Conservation (phyloP, 1,140 invertebrate genomes). For the Conus betulinus region DNA sequence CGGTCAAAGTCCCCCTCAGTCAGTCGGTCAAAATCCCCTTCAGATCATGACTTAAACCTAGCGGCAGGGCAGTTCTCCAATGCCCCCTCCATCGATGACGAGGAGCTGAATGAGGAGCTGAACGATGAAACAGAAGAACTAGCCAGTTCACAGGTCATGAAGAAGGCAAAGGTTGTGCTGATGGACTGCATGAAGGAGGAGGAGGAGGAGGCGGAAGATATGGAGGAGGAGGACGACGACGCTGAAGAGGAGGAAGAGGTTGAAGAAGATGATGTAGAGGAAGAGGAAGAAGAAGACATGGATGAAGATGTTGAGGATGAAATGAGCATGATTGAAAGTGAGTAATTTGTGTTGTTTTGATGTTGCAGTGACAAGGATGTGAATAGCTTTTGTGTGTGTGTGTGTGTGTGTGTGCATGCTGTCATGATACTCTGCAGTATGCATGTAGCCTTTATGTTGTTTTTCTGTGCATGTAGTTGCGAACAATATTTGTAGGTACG, state of each 20-base stretch:
- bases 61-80: not conserved
- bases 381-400: not conserved
- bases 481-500: no score
- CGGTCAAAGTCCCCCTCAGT: no score
- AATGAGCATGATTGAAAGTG: conserved; percentile 5
- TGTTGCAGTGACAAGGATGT: no score
- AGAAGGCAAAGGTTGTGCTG: not conserved
- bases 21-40: not conserved
- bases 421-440: no score
- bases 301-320: not conserved
- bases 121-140: not conserved
- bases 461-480: no score
- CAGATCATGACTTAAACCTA: not conserved
- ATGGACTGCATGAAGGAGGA: not conserved
- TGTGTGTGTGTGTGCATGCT: not conserved
- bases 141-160: not conserved
- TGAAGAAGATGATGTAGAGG: not conserved
- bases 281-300: not conserved
- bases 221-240: not conserved
- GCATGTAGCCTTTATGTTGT: no score
- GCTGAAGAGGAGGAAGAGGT: not conserved
- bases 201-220: not conserved
- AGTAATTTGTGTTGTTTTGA: not conserved
- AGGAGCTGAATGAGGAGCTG: not conserved
- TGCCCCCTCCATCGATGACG: not conserved